Conservation (phyloP, 1,140 invertebrate genomes). For the Pentalonia nigronervosa region DNA sequence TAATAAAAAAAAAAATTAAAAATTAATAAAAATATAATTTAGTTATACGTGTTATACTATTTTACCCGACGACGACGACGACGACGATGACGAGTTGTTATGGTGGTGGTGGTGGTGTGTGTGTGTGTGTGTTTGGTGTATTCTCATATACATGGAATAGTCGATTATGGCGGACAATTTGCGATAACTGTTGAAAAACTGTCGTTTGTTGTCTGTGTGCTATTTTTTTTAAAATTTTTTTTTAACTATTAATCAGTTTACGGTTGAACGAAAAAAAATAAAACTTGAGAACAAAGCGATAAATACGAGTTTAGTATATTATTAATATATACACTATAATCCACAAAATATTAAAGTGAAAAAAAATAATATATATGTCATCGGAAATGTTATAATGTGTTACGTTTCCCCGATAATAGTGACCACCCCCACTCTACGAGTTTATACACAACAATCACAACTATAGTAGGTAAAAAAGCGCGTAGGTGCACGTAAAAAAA, state of each 20-base stretch:
- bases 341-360: background rate
- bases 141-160: background rate
- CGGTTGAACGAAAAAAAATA: background rate
- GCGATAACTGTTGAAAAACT: slow-evolving; percentile 23
- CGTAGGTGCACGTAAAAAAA: slow-evolving; percentile 3
- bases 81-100: background rate
- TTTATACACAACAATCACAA: background rate
- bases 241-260: slow-evolving; percentile 1
- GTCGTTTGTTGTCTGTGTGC: slow-evolving; percentile 34
- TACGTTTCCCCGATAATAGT: background rate
- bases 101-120: background rate
- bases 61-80: background rate
- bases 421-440: background rate
- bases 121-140: background rate
- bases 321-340: background rate
- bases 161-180: background rate
- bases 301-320: background rate
- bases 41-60: background rate
- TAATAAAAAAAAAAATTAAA: too few relatives aligned
- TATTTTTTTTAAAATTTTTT: background rate
- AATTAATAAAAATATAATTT: background rate
- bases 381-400: background rate
- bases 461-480: background rate
- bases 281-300: slow-evolving; percentile 14
- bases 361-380: background rate